Evolutionary conservation across 2,888 invertebrate species (phyloP).

Genomic region (Tachina lurida): DNA sequence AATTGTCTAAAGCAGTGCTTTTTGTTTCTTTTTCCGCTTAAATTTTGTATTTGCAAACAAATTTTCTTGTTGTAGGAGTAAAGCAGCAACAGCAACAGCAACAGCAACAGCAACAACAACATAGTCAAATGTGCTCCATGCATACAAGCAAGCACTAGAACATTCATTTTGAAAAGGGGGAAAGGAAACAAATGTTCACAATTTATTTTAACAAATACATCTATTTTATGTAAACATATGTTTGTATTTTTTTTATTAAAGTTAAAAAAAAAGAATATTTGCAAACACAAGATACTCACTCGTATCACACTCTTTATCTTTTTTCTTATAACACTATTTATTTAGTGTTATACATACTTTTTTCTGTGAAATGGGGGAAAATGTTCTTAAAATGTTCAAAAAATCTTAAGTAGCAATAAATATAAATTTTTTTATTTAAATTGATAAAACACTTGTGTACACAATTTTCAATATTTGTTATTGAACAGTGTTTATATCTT

Average conservation of each 20-base stretch:
- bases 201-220: slow-evolving; percentile 6
- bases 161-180: slow-evolving; percentile 24
- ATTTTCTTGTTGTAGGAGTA: slow-evolving; percentile 35
- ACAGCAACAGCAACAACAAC: not conserved
- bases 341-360: not conserved
- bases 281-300: slow-evolving; percentile 13
- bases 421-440: slow-evolving; percentile 35
- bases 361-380: slow-evolving; percentile 9
- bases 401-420: slow-evolving; percentile 42
- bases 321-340: not conserved
- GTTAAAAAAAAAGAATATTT: slow-evolving; percentile 6
- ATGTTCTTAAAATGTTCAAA: slow-evolving; percentile 6
- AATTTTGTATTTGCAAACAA: slow-evolving; percentile 20
- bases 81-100: not conserved
- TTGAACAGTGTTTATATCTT: slow-evolving; percentile 5
- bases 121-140: slow-evolving; percentile 4
- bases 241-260: not conserved
- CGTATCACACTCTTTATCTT: not conserved
- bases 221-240: not conserved
- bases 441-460: slow-evolving; percentile 46
- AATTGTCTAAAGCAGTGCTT: slow-evolving; percentile 27
- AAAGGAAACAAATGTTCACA: slow-evolving; percentile 13
- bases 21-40: slow-evolving; percentile 22
- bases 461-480: slow-evolving; percentile 53
- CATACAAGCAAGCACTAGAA: slow-evolving; percentile 25